Conservation (phyloP, 2,888 invertebrate species). For the Asteroscopus sphinx region DNA sequence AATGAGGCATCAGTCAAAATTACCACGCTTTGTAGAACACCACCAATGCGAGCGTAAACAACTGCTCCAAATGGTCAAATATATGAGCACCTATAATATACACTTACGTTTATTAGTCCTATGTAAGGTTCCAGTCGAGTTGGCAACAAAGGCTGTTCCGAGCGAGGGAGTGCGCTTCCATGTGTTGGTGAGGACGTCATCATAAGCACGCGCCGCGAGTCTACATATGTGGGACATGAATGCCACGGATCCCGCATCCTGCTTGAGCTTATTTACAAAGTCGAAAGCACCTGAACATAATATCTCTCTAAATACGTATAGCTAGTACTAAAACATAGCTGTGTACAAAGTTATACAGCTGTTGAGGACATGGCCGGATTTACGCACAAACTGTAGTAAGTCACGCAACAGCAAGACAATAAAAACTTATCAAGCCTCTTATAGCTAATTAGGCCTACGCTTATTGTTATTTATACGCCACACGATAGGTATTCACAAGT, state of each 20-base stretch:
- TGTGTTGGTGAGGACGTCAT: constrained; percentile 49
- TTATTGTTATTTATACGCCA: constrained; percentile 78
- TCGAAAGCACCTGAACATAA: constrained; percentile 28
- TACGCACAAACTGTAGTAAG: constrained; percentile 69
- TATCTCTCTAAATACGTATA: constrained; percentile 21
- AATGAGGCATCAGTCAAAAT: constrained; percentile 78
- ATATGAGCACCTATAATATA: constrained; percentile 60
- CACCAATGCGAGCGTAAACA: constrained; percentile 65
- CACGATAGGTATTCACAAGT: constrained; percentile 65
- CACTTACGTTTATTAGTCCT: constrained; percentile 62
- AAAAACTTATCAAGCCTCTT: constrained; percentile 82
- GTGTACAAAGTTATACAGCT: constrained; percentile 32
- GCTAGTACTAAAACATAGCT: constrained; percentile 24
- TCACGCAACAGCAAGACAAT: constrained; percentile 80
- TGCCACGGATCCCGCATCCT: constrained; percentile 34
- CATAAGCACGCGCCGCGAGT: constrained; percentile 17
- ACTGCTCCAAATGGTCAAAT: constrained; percentile 63
- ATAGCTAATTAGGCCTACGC: constrained; percentile 79
- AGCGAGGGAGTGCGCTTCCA: constrained; percentile 59
- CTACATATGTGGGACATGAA: constrained; percentile 46
- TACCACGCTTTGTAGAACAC: constrained; percentile 65
- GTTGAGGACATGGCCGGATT: constrained; percentile 67
- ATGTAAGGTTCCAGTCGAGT: constrained; percentile 72
- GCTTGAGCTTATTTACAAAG: constrained; percentile 43
- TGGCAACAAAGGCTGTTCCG: constrained; percentile 65